Percentiles rank a stretch among this genome's conserved stretches.
phyloP scores from a whole-genome alignment of 2,888 invertebrate species.

The Microctonus aethiopoides region DNA sequence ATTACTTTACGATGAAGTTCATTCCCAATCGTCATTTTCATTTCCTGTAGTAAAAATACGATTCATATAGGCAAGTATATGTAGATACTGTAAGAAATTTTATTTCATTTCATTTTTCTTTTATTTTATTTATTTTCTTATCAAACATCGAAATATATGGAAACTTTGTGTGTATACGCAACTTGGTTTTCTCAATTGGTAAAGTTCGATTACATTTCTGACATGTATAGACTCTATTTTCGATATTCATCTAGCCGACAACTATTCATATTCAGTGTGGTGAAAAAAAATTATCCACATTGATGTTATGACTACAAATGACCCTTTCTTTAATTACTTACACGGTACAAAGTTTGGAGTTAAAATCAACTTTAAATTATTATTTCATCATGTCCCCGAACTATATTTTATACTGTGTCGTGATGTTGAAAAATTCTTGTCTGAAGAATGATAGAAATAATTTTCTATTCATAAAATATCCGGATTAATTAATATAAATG shows the following conservation, averaged over 20 bases:
- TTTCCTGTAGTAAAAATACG: background rate
- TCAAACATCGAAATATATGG: background rate
- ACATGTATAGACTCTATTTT: background rate
- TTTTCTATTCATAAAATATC: too few relatives aligned
- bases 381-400: too few relatives aligned
- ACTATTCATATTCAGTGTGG: background rate
- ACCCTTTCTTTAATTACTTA: too few relatives aligned
- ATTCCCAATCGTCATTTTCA: background rate
- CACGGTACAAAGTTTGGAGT: too few relatives aligned
- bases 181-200: background rate
- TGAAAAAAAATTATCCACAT: background rate
- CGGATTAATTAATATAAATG: too few relatives aligned
- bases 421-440: too few relatives aligned
- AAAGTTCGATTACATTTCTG: conserved; percentile 9
- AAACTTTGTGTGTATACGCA: background rate
- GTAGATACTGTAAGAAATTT: background rate
- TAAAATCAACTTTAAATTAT: too few relatives aligned
- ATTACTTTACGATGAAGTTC: background rate
- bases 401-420: too few relatives aligned
- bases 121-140: background rate
- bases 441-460: too few relatives aligned
- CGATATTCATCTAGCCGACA: background rate
- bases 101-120: background rate
- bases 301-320: too few relatives aligned
- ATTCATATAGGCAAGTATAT: background rate